Base-by-base conservation (phyloP, 1,140 invertebrate species). In the Goniozus legneri region DNA sequence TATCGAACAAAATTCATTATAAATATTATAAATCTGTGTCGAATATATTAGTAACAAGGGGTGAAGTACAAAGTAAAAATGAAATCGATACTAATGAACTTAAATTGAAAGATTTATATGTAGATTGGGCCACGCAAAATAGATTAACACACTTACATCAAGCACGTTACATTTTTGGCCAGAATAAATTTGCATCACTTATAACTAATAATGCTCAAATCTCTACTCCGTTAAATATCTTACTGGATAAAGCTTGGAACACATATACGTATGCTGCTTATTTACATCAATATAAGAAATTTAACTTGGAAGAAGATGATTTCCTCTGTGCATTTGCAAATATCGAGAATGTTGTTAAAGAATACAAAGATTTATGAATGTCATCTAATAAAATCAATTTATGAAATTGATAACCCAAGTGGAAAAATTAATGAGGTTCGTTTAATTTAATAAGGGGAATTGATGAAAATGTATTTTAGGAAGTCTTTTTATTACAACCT, bases 221-320 rank as follows among this genome's bases (percentile, higher is more conserved):
- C 37, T 52, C 66, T 49, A 37, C 57, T 16, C 44, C 64, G 2
- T 49, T 81, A 3, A 68, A 80, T 39, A 8, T 15, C 3, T 62
- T 77, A 21, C 52, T 79, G 20, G 56, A 63, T 3, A 76, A 77
- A 50, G 74, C 78, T 8, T 79, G 77, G 78, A 73, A 60, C 37
- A 62, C 70, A 31, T 81, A 77, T 46, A 59, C 60, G 4, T 58
- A 78, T 56, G 65, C 65, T n/a, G 79, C 79, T 14, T 80, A 75
- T 58, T 53, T 81, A 22, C 78, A 81, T 65, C 78, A 79, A 33
- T 81, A 80, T 50, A 69, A 69, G 48, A 75, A 76, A 47, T 77
- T 67, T 56, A 73, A 70, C 13, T 50, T 80, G 10, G 69, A 73
- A 41, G 74, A 79, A 6, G 62, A 76, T 22, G 71, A 78, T 36